These are phyloP conservation scores for Nyctibius grandis DNA, from an alignment of 2,797 vertebrate species.

Conservation along the genomic window DNA sequence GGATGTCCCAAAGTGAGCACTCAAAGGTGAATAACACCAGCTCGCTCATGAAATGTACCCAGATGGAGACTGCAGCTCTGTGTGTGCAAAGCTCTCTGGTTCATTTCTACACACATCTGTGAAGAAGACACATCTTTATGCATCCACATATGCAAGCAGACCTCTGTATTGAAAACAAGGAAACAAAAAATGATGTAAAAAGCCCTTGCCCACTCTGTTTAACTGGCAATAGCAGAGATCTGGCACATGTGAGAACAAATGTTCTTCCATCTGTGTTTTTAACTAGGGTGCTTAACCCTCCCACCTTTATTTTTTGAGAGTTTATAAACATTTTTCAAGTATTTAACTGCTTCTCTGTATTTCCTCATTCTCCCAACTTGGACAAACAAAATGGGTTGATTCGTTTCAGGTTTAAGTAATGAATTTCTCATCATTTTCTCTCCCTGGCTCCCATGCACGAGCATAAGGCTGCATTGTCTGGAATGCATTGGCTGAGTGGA, in stretches of 20 bases:
- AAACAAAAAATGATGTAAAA: neutral
- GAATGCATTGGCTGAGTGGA: neutral
- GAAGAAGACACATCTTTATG: neutral
- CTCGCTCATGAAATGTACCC: neutral
- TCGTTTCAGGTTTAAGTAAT: neutral
- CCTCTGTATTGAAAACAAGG: neutral
- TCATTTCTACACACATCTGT: neutral
- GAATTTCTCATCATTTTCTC: neutral
- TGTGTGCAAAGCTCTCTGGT: neutral
- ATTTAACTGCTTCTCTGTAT: neutral
- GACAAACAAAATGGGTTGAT: neutral
- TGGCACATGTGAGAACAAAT: neutral
- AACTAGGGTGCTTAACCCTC: neutral
- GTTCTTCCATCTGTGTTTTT: neutral
- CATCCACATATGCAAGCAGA: neutral
- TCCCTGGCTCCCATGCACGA: neutral
- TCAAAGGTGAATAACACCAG: neutral
- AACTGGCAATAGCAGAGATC: neutral
- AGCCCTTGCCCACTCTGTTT: neutral
- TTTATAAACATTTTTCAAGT: neutral
- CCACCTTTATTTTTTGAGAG: neutral
- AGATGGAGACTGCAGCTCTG: neutral
- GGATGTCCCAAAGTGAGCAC: neutral
- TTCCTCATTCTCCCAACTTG: neutral
- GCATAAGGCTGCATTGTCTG: neutral